Percentiles rank a stretch among this genome's conserved stretches.
Evolutionary conservation across 2,113 vertebrate species (phyloP).

Genomic region (Emydocephalus ijimae): DNA sequence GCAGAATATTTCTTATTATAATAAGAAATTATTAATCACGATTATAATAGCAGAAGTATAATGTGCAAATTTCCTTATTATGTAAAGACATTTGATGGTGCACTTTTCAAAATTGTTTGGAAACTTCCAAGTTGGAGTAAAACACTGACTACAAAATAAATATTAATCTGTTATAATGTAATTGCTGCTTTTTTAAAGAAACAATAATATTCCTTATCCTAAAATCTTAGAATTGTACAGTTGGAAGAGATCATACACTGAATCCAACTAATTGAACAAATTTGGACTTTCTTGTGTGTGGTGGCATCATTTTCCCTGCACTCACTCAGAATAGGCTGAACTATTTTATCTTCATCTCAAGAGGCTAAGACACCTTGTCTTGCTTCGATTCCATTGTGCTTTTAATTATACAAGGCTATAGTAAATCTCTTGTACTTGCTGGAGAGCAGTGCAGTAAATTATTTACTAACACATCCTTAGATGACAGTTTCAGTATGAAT

Average conservation of each 20-base stretch:
- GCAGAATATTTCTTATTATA: too few species aligned
- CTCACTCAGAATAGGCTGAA: not conserved
- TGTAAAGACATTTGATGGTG: not conserved
- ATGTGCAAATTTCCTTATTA: not conserved
- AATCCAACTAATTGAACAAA: not conserved
- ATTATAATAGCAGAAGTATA: not conserved
- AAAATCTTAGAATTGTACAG: not conserved
- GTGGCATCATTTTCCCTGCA: not conserved
- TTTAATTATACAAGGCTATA: not conserved
- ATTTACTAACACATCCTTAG: not conserved
- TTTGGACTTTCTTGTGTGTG: not conserved
- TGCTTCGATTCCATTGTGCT: not conserved
- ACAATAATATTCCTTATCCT: not conserved
- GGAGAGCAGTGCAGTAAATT: not conserved
- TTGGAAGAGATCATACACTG: not conserved
- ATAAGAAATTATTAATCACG: too few species aligned
- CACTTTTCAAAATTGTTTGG: not conserved
- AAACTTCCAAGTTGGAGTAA: not conserved
- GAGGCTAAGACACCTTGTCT: not conserved
- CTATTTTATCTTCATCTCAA: not conserved
- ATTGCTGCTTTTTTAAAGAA: not conserved
- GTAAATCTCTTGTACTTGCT: not conserved
- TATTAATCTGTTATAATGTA: not conserved
- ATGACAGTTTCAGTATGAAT: constrained; percentile 2
- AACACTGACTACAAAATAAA: not conserved